Conservation (phyloP, 2,888 invertebrate species). For the Sericinus montela region DNA sequence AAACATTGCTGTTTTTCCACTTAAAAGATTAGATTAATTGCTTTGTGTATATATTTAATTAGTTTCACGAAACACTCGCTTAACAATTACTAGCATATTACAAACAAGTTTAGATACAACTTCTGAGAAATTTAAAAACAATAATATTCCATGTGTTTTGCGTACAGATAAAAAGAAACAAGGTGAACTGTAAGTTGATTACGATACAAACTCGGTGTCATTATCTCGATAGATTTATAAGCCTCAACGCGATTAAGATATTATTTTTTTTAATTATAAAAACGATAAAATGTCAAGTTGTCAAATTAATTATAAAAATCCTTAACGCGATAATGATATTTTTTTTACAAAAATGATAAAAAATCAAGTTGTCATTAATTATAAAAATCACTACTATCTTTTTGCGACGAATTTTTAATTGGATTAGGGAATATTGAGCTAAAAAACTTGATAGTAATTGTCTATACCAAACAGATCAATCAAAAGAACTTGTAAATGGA, state of each 20-base stretch:
- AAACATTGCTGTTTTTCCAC: slow-evolving; percentile 5
- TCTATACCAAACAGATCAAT: too few relatives aligned
- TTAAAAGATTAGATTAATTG: slow-evolving; percentile 16
- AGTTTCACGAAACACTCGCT: slow-evolving; percentile 11
- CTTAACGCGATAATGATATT: neutral
- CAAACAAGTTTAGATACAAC: slow-evolving; percentile 9
- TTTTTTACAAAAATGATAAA: too few relatives aligned
- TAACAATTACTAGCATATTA: slow-evolving; percentile 8
- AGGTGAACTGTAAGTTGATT: neutral
- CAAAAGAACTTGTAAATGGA: too few relatives aligned
- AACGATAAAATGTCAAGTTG: too few relatives aligned
- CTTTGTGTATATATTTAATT: slow-evolving; percentile 14
- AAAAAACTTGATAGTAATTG: too few relatives aligned
- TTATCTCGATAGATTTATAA: neutral
- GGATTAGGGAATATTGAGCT: too few relatives aligned
- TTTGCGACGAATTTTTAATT: too few relatives aligned
- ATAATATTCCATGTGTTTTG: slow-evolving; percentile 12
- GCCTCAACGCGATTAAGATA: neutral
- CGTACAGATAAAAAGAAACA: slow-evolving; percentile 6
- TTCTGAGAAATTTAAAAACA: slow-evolving; percentile 12
- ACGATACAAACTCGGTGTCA: neutral
- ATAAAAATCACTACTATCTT: too few relatives aligned
- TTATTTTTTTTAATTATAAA: too few relatives aligned
- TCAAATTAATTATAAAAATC: too few relatives aligned
- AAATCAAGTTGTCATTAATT: too few relatives aligned